Conservation (phyloP, 2,888 invertebrate species). For the Caenorhabditis doughertyi region DNA sequence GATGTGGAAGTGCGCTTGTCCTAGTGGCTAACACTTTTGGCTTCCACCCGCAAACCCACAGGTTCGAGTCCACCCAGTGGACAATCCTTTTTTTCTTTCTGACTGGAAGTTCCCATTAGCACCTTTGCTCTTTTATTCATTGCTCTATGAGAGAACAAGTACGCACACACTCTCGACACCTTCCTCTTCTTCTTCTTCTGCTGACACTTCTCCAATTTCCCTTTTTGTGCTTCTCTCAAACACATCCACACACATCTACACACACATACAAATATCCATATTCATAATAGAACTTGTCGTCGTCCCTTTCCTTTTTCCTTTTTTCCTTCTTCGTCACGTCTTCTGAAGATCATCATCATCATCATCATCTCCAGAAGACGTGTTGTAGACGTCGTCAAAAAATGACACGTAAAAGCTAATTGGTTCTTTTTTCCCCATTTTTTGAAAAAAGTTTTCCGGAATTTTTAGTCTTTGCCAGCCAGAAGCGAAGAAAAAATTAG, state of each 20-base stretch:
- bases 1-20: not conserved
- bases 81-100: not conserved
- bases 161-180: constrained; percentile 8
- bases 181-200: not conserved
- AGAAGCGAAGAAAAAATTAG: not conserved
- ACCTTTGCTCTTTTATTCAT: constrained; percentile 6
- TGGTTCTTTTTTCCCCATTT: constrained; percentile 40
- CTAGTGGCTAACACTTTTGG: not conserved
- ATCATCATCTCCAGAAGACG: constrained; percentile 29
- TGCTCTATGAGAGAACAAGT: not conserved
- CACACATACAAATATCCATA: constrained; percentile 56
- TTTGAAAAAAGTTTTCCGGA: not conserved
- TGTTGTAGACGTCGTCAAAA: constrained; percentile 47
- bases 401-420: constrained; percentile 59
- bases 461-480: constrained; percentile 8
- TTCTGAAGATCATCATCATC: constrained; percentile 45
- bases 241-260: constrained; percentile 19
- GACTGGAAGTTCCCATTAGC: not conserved
- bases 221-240: constrained; percentile 19
- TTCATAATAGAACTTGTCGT: constrained; percentile 58
- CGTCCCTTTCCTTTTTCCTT: constrained; percentile 4
- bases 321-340: constrained; percentile 29
- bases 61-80: constrained; percentile 4
- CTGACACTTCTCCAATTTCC: constrained; percentile 56
- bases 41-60: not conserved